A percentile compares a stretch with the other conserved stretches of the same genome.
These are phyloP conservation scores for Mimumesa dahlbomi DNA, from an alignment of 2,888 invertebrate species.

Conservation along the genomic window DNA sequence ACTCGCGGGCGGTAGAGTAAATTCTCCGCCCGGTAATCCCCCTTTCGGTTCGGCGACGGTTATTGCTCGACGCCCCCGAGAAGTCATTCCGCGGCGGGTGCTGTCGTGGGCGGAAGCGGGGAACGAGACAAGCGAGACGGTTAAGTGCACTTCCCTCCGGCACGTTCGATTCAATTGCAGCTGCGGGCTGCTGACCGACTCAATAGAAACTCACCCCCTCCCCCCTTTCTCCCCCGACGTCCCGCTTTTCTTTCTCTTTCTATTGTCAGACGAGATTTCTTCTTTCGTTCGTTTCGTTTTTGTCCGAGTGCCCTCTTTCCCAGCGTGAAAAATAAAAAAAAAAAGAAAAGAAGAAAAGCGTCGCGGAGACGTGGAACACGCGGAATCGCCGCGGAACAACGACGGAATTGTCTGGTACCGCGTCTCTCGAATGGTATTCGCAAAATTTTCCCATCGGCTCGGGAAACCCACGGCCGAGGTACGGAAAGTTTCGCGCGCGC, in stretches of 20 bases:
- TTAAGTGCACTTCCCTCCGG: slow-evolving; percentile 69
- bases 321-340: no score
- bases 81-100: slow-evolving; percentile 31
- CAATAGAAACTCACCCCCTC: slow-evolving; percentile 43
- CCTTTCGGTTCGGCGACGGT: slow-evolving; percentile 41
- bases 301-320: slow-evolving; percentile 20
- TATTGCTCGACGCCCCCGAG: slow-evolving; percentile 45
- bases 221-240: neutral
- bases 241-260: slow-evolving; percentile 13
- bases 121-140: slow-evolving; percentile 67
- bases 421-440: no score
- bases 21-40: slow-evolving; percentile 49
- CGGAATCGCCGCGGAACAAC: neutral
- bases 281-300: slow-evolving; percentile 1
- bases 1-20: slow-evolving; percentile 44
- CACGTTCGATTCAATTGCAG: slow-evolving; percentile 72
- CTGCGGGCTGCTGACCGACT: slow-evolving; percentile 62
- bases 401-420: neutral
- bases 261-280: neutral
- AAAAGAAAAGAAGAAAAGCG: slow-evolving; percentile 41
- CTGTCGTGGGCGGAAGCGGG: slow-evolving; percentile 43
- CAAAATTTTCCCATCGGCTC: neutral
- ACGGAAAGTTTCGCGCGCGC: no score
- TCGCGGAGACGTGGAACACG: slow-evolving; percentile 10
- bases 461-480: no score